phyloP scores from a whole-genome alignment of 2,888 invertebrate species.

The Acleris holmiana region DNA sequence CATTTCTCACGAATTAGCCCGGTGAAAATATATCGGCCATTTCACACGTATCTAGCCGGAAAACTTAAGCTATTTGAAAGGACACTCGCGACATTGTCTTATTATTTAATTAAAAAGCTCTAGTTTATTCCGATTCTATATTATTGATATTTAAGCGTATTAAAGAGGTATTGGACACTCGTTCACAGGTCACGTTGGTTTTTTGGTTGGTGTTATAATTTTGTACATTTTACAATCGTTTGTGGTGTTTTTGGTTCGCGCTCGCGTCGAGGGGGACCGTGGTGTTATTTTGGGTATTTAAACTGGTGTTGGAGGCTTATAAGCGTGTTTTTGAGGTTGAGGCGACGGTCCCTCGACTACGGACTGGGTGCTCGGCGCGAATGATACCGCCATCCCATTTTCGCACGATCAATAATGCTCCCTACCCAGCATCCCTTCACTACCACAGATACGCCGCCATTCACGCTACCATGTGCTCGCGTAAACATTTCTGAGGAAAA shows the following conservation, averaged over 20 bases:
- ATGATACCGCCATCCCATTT: slow-evolving; percentile 81
- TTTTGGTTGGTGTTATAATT: slow-evolving; percentile 45
- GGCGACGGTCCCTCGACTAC: slow-evolving; percentile 74
- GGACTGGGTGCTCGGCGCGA: slow-evolving; percentile 79
- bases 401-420: slow-evolving; percentile 84
- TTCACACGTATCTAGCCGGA: slow-evolving; percentile 43
- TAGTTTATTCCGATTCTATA: slow-evolving; percentile 17
- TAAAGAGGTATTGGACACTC: slow-evolving; percentile 40
- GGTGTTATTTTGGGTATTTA: slow-evolving; percentile 56
- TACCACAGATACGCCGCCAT: slow-evolving; percentile 58
- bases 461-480: slow-evolving; percentile 32
- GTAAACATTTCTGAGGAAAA: slow-evolving; percentile 6
- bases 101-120: slow-evolving; percentile 39
- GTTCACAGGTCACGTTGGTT: slow-evolving; percentile 50
- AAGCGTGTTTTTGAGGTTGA: slow-evolving; percentile 74
- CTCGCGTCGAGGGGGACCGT: slow-evolving; percentile 42
- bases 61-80: slow-evolving; percentile 43
- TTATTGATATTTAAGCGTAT: slow-evolving; percentile 48
- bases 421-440: slow-evolving; percentile 83
- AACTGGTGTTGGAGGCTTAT: slow-evolving; percentile 63
- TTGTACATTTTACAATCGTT: slow-evolving; percentile 41
- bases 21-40: slow-evolving; percentile 71
- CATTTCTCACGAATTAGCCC: slow-evolving; percentile 62
- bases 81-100: slow-evolving; percentile 42
- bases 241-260: slow-evolving; percentile 39